Evolutionary conservation across 2,113 vertebrate genomes (phyloP), one percentile per base, ranked within the genome.

Genomic region (Eulemur rufifrons): DNA sequence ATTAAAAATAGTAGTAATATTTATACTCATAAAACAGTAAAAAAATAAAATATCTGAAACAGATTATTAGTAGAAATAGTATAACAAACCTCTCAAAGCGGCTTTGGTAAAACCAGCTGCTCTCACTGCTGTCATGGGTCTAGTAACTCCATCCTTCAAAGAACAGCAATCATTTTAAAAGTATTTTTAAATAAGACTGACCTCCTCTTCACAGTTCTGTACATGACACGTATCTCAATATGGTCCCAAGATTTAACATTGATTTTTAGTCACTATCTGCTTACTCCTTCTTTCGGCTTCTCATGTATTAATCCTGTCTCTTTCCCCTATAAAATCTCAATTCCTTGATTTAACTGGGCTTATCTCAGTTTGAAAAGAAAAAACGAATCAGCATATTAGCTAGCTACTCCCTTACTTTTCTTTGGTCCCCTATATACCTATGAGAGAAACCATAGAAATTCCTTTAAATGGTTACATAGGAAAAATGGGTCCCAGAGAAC

Each of bases 91-190:
- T 98, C 99, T 99, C 89, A 98, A 86, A 90, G 99, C 82, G 76
- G 99, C 98, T 91, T 99, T 99, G 18, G 98, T 99, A 98, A 99
- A 99, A 78, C 99, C 99, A 91, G 99, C 99, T 92, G 99, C 99
- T 98, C 99, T 99, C 89, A 99, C 99, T 77, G 99, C 99, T 86
- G 99, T 99, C 99, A 99, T 99, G 29, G 99, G 99, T 81, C 99
- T 99, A 96, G 99, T 97, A 82, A 99, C 97, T 42, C 99, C 99
- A 94, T 99, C 99, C 99, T 99, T 95, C 95, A 97, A 97, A 47
- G 73, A 96, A 97, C 29, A 96, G 89, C 37, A 86, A 80, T 80
- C n/a, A 87, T 76, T 88, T 91, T 74, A 39, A n/a, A 94, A 5
- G 32, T 1, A 34, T 39, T 83, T 47, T 88, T 77, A 93, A 78